Conservation (phyloP, 2,113 vertebrate species). For the Camelus dromedarius region DNA sequence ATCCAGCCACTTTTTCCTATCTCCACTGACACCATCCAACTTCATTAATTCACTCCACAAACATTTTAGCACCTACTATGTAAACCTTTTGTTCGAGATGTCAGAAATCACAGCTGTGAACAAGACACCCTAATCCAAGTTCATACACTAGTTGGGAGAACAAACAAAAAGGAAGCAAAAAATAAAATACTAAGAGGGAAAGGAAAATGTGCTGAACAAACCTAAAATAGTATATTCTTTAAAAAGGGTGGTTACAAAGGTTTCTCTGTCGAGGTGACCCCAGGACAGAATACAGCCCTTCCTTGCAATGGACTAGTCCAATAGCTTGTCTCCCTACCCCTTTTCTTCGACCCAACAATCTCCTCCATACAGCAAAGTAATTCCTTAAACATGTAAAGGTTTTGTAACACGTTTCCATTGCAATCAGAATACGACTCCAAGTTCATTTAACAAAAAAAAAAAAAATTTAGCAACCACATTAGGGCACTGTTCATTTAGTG, state of each 20-base stretch:
- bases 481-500: not conserved
- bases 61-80: not conserved
- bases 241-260: not conserved
- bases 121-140: not conserved
- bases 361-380: not conserved
- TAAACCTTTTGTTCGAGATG: not conserved
- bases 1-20: not conserved
- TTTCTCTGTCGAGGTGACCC: not conserved
- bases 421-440: not conserved
- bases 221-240: not conserved
- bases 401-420: not conserved
- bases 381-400: not conserved
- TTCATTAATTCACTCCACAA: slow-evolving; percentile 46
- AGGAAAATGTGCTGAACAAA: not conserved
- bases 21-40: not conserved
- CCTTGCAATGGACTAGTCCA: not conserved
- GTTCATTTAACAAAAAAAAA: not conserved
- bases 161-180: not conserved
- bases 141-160: not conserved
- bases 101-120: not conserved
- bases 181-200: not conserved
- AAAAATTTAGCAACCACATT: not conserved
- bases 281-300: not conserved
- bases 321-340: not conserved
- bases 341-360: not conserved